A percentile compares a stretch with the other conserved stretches of the same genome.
These are phyloP conservation scores for Gavia stellata DNA, from an alignment of 2,113 vertebrate genomes.

Conservation along the genomic window DNA sequence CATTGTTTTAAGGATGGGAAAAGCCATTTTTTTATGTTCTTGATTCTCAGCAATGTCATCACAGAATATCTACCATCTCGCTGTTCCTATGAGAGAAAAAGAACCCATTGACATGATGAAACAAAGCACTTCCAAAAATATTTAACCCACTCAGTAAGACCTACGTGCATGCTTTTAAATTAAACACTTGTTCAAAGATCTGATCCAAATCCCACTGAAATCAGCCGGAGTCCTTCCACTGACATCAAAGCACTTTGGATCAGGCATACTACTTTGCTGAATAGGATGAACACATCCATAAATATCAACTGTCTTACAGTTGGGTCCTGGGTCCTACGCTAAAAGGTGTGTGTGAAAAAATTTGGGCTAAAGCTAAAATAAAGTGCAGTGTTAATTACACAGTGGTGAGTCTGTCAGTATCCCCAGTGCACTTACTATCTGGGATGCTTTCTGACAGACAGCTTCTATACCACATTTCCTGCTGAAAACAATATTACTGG, in stretches of 20 bases:
- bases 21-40: background rate
- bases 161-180: background rate
- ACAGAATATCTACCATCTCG: background rate
- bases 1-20: background rate
- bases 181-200: constrained; percentile 5
- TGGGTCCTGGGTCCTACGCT: background rate
- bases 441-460: background rate
- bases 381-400: background rate
- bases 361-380: background rate
- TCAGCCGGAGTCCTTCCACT: background rate
- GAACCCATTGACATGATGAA: background rate
- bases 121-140: constrained; percentile 22
- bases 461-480: background rate
- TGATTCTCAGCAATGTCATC: background rate
- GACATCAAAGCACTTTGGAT: constrained; percentile 16
- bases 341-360: background rate
- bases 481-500: background rate
- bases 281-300: background rate
- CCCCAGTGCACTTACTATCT: background rate
- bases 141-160: constrained; percentile 18
- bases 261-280: background rate
- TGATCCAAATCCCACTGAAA: background rate
- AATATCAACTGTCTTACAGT: background rate
- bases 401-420: background rate
- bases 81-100: background rate